Evolutionary conservation across 1,140 invertebrate genomes (phyloP).

Genomic region (Lanistes nyassanus): DNA sequence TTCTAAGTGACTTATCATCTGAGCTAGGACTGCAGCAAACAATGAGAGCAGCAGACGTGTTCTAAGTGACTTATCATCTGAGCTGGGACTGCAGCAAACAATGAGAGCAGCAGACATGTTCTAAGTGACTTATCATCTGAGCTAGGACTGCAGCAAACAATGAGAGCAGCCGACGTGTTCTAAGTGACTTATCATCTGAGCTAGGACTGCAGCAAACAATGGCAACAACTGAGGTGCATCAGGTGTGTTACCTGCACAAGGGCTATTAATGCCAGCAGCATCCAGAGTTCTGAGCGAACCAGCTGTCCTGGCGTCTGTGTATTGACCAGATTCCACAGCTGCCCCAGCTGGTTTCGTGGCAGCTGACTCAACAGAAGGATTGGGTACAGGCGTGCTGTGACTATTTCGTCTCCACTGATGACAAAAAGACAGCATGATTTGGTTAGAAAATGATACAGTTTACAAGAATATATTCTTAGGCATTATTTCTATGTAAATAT

Average conservation of each 20-base stretch:
- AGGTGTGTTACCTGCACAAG: slow-evolving; percentile 70
- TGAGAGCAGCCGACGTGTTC: too few relatives aligned
- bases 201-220: neutral
- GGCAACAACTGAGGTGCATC: neutral
- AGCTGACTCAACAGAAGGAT: slow-evolving; percentile 74
- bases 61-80: too few relatives aligned
- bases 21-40: too few relatives aligned
- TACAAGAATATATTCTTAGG: neutral
- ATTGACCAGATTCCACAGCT: slow-evolving; percentile 76
- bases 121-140: too few relatives aligned
- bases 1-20: too few relatives aligned
- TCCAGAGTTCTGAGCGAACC: slow-evolving; percentile 73
- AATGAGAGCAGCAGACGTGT: too few relatives aligned
- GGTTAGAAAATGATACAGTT: neutral
- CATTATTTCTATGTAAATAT: too few relatives aligned
- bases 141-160: too few relatives aligned
- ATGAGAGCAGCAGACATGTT: too few relatives aligned
- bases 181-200: neutral
- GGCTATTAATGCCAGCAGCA: slow-evolving; percentile 73
- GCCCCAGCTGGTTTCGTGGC: slow-evolving; percentile 72
- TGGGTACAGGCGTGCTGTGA: slow-evolving; percentile 73
- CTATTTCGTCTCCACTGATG: slow-evolving; percentile 67
- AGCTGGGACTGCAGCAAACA: too few relatives aligned
- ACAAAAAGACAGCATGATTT: slow-evolving; percentile 12
- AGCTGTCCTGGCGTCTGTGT: slow-evolving; percentile 72